phyloP scores from a whole-genome alignment of 2,888 invertebrate species.

The Rhabditoides inermis region DNA sequence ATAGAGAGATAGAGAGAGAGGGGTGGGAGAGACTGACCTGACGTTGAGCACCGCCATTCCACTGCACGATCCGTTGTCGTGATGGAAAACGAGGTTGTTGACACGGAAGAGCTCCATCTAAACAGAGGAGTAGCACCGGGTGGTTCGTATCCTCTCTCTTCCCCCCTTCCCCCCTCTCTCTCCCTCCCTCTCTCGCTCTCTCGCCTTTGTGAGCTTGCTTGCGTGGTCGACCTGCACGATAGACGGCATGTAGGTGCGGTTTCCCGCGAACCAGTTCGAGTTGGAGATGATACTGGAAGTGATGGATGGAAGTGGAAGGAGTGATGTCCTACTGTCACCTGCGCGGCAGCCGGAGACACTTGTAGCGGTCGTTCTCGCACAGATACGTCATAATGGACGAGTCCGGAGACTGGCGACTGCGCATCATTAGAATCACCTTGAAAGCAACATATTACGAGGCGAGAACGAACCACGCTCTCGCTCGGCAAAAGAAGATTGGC shows the following conservation, averaged over 20 bases:
- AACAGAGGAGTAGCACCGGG: no score
- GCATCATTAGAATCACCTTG: conserved; percentile 24
- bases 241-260: conserved; percentile 16
- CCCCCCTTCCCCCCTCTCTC: no score
- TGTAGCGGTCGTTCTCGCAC: conserved; percentile 21
- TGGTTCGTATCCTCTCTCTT: no score
- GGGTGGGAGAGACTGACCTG: conserved; percentile 9
- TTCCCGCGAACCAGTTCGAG: conserved; percentile 24
- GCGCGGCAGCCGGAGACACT: conserved; percentile 21
- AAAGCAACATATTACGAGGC: not conserved
- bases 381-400: conserved; percentile 34
- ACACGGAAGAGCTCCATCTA: conserved; percentile 20
- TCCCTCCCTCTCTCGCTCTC: no score
- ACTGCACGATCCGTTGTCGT: conserved; percentile 20
- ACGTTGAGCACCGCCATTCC: conserved; percentile 12
- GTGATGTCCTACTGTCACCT: conserved; percentile 7
- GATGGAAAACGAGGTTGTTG: conserved; percentile 20
- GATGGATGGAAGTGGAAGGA: not conserved
- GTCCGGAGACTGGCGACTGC: conserved; percentile 22
- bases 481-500: not conserved
- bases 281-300: conserved; percentile 21
- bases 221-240: conserved; percentile 20
- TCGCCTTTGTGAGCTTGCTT: conserved; percentile 13
- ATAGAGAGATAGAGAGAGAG: no score
- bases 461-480: not conserved